Percentiles rank a stretch among this genome's conserved stretches.
Conservation (phyloP, 2,888 invertebrate genomes). For the Acanthococcus lagerstroemiae region DNA sequence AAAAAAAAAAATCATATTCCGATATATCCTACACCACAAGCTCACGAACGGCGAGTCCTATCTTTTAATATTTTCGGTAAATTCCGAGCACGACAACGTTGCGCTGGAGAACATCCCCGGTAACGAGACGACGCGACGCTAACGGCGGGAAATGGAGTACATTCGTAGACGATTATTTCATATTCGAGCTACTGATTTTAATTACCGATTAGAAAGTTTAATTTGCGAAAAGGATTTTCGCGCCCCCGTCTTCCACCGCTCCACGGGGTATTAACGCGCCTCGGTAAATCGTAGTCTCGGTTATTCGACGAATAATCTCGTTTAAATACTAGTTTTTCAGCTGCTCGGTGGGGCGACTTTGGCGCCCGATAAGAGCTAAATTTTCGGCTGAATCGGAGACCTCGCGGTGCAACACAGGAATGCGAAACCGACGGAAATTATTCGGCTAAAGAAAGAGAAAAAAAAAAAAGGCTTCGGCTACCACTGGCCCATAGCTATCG, state of each 20-base stretch:
- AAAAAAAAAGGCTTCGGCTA: too few relatives aligned
- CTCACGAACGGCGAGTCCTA: too few relatives aligned
- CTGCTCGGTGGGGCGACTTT: not conserved
- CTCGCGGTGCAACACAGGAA: too few relatives aligned
- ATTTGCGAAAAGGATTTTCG: slow-evolving; percentile 1
- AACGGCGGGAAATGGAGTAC: not conserved
- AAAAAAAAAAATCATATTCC: too few relatives aligned
- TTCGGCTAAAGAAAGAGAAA: too few relatives aligned
- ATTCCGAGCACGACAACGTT: not conserved
- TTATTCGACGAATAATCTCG: not conserved
- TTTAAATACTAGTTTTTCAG: not conserved
- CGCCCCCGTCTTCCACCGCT: too few relatives aligned
- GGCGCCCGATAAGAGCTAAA: too few relatives aligned
- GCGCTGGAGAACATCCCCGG: not conserved
- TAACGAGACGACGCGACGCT: not conserved
- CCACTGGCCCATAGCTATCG: too few relatives aligned
- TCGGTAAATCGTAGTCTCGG: not conserved
- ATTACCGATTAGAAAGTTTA: slow-evolving; percentile 6
- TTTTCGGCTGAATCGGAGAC: too few relatives aligned
- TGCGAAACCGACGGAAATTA: too few relatives aligned
- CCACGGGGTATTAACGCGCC: not conserved
- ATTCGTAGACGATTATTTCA: slow-evolving; percentile 6
- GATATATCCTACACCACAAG: too few relatives aligned
- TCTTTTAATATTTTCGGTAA: too few relatives aligned
- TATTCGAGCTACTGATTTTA: slow-evolving; percentile 1